A percentile compares a stretch with the other conserved stretches of the same genome.
Evolutionary conservation across 2,113 vertebrate species (phyloP).

Genomic region (Clupea harengus): DNA sequence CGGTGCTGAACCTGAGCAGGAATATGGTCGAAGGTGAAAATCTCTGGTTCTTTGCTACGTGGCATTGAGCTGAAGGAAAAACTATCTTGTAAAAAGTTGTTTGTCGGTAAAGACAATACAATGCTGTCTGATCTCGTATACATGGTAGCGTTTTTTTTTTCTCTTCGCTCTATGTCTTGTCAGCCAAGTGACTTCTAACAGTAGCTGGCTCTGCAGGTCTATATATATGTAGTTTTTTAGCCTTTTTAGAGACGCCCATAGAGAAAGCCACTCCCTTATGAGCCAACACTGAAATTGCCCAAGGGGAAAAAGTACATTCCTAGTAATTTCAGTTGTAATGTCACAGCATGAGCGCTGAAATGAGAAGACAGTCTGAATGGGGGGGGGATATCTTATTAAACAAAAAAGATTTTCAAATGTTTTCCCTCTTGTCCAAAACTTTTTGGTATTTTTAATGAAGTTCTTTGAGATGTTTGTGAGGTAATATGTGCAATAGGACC

Average conservation of each 20-base stretch:
- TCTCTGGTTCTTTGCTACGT: constrained; percentile 70
- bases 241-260: constrained; percentile 39
- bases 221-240: constrained; percentile 33
- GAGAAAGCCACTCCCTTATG: constrained; percentile 31
- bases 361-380: background rate
- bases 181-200: constrained; percentile 18
- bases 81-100: background rate
- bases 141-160: constrained; percentile 38
- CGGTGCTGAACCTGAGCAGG: constrained; percentile 39
- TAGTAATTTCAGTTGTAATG: background rate
- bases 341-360: background rate
- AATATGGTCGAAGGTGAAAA: constrained; percentile 59
- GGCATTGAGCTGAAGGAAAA: constrained; percentile 41
- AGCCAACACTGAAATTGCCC: constrained; percentile 23
- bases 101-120: constrained; percentile 48
- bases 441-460: background rate
- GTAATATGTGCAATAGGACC: background rate
- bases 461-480: background rate
- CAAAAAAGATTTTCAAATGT: background rate
- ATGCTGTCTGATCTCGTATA: constrained; percentile 56
- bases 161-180: background rate
- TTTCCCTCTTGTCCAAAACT: background rate
- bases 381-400: background rate
- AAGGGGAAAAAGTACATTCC: constrained; percentile 37
- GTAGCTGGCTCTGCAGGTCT: accelerated